Evolutionary conservation across 1,140 invertebrate species (phyloP), one percentile per base, ranked within the genome.

Genomic region (Psilanteris sp.): DNA sequence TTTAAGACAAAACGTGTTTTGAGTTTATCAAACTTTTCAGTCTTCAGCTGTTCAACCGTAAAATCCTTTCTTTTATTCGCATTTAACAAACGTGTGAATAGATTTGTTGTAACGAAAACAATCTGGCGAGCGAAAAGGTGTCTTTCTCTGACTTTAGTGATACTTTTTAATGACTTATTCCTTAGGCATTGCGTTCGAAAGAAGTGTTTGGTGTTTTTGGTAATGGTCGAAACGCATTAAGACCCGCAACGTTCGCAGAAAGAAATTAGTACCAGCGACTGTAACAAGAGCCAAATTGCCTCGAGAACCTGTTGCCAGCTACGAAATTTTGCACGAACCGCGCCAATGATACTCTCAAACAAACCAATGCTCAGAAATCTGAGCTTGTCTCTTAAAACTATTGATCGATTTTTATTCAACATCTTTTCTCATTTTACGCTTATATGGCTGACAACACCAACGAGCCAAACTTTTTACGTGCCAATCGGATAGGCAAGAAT

Each of bases 261-360:
- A 54, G 46, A 74, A 74, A 74, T 74, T 61, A 66, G 54, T 61
- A 32, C 52, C 43, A 46, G 16, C 22, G 43, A 48, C 20, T 67
- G 71, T 67, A 74, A 74, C 71, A 74, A 74, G 62, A 67, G 62
- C 62, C 55, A 74, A 66, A 67, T 64, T 67, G 54, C 71, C 61
- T 74, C 37, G 26, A 66, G 71, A 74, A 68, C 72, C 62, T 68
- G 72, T 75, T 75, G 71, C 20, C n/a, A 24, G 27, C 39, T 48
- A 68, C 62, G 50, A 68, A 67, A 62, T 62, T 75, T 68, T 50
- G 62, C 71, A 67, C 36, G 43, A 54, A 24, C 13, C 43, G 11
- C n/a, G 34, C 44, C 44, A 64, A 62, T 64, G 48, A 68, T 59
- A 64, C 52, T 37, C 37, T 36, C 26, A 24, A 54, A 57, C 31